Evolutionary conservation across 2,113 vertebrate genomes (phyloP), one percentile per base, ranked within the genome.

Genomic region (Ictalurus punctatus): DNA sequence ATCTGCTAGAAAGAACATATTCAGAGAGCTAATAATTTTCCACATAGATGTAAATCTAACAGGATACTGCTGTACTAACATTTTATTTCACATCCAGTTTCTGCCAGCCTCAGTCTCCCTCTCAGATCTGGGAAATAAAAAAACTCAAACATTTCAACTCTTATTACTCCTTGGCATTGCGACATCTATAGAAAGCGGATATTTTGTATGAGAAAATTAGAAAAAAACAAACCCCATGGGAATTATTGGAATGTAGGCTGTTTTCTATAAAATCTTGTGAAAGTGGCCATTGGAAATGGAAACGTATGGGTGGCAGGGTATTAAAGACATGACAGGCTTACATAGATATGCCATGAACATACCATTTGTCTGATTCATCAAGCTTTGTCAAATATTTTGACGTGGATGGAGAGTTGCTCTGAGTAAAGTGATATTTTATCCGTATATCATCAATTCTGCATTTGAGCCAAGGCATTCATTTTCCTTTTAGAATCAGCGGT

Each of bases 1-100:
- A 82, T 23, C 56, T 59, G 2, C 81, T 83, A 5, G 56, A 83
- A 83, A 80, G 78, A 56, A 56, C n/a, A 83, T 83, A 40, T 63
- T 12, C 81, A 61, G 81, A 8, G 58, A 83, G 81, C 25, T 40
- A 83, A 83, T 83, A 63, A 63, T 58, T 83, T 83, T 83, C 34
- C 74, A 87, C 73, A 87, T 48, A 87, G 73, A 63, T 58, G 84
- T 85, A 79, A 63, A 87, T 79, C 73, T 63, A 87, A 79, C 58
- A 87, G 27, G 58, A 80, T 54, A 40, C 59, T 86, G 52, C 23
- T 86, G 73, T 86, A 61, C 73, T 86, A 86, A 78, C 37, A 63
- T 61, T 76, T 61, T 17, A 44, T 86, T 58, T 76, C 73, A 69
- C 56, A 59, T 83, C 23, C 30, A 61, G 56, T 34, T 59, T 83